Evolutionary conservation across 2,888 invertebrate species (phyloP).

Genomic region (Hecatera dysodea): DNA sequence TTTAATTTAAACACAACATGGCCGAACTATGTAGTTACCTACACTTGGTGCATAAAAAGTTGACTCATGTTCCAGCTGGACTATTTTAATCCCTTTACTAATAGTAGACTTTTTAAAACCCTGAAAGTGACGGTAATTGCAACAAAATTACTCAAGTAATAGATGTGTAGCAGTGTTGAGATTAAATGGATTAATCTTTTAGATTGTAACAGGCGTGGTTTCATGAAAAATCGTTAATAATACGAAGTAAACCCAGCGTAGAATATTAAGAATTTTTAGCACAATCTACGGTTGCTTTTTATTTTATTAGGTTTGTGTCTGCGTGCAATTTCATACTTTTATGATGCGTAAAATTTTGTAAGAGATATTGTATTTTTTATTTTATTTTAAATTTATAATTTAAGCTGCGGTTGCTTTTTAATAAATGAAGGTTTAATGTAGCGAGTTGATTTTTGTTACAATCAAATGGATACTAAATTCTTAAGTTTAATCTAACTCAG

Average conservation of each 20-base stretch:
- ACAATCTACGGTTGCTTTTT: slow-evolving; percentile 44
- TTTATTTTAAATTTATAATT: slow-evolving; percentile 47
- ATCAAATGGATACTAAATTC: background rate
- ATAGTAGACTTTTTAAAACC: slow-evolving; percentile 18
- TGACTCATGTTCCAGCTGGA: slow-evolving; percentile 6
- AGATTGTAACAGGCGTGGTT: slow-evolving; percentile 44
- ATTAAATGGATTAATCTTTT: slow-evolving; percentile 56
- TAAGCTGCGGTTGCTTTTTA: slow-evolving; percentile 8
- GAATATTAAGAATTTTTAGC: slow-evolving; percentile 56
- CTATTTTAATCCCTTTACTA: slow-evolving; percentile 12
- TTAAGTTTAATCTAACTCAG: slow-evolving; percentile 13
- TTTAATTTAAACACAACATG: background rate
- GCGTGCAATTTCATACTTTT: slow-evolving; percentile 61
- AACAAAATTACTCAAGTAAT: slow-evolving; percentile 54
- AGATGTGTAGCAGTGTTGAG: slow-evolving; percentile 40
- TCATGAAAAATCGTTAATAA: slow-evolving; percentile 45
- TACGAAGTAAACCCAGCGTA: slow-evolving; percentile 13
- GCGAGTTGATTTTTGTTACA: background rate
- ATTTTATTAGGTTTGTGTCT: slow-evolving; percentile 45
- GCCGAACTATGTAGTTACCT: background rate
- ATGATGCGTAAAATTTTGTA: slow-evolving; percentile 54
- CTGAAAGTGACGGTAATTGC: slow-evolving; percentile 45
- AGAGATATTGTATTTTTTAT: slow-evolving; percentile 29
- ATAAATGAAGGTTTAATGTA: slow-evolving; percentile 17
- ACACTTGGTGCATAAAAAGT: slow-evolving; percentile 8